phyloP scores from a whole-genome alignment of 2,113 vertebrate genomes.

The Myrmecophaga tridactyla region DNA sequence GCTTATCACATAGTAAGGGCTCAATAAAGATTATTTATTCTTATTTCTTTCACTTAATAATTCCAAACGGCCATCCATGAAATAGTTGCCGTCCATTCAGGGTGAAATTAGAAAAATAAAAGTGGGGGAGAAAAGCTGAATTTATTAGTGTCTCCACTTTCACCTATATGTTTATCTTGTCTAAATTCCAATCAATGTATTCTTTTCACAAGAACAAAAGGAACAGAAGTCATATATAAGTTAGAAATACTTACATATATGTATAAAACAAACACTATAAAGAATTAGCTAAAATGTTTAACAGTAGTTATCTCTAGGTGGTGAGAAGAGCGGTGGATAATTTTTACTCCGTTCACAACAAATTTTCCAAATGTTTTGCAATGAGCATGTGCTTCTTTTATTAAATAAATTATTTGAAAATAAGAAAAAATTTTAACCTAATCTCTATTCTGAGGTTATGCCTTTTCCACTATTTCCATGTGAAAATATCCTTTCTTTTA shows the following conservation, averaged over 20 bases:
- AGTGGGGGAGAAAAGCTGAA: neutral
- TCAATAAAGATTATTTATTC: neutral
- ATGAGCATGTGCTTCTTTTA: neutral
- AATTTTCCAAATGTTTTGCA: neutral
- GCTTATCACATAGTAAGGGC: neutral
- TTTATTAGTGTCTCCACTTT: neutral
- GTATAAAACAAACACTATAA: neutral
- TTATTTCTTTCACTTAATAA: neutral
- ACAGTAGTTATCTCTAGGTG: neutral
- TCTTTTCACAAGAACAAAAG: neutral
- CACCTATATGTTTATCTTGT: neutral
- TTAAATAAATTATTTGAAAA: neutral
- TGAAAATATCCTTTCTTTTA: neutral
- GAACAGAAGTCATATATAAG: neutral
- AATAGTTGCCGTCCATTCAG: neutral
- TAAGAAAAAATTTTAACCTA: neutral
- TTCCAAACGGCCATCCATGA: neutral
- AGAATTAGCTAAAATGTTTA: neutral
- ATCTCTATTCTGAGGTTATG: neutral
- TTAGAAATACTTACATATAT: neutral
- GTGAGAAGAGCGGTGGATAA: neutral
- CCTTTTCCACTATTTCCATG: neutral
- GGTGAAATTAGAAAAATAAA: neutral
- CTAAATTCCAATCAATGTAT: neutral
- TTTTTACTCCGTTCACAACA: constrained; percentile 1